Conservation (phyloP, 2,797 vertebrate genomes). For the Mormyrus hasselquistii region DNA sequence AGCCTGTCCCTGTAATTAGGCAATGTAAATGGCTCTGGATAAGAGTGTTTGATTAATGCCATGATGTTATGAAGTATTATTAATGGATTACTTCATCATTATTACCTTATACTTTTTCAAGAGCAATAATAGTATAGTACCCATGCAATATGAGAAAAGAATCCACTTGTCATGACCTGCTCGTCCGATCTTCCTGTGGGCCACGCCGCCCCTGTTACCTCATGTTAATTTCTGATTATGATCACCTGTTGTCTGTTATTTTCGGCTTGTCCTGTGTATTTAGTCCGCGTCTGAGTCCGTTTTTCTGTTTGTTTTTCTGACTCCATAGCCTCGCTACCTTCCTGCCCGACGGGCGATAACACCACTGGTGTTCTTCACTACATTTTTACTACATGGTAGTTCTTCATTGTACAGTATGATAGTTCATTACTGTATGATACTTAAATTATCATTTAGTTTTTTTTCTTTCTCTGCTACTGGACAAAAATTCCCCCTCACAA, state of each 20-base stretch:
- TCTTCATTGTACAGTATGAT: not conserved
- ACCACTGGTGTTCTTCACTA: not conserved
- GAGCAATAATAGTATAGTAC: not conserved
- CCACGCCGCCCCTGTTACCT: too few relatives aligned
- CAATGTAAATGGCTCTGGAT: too few relatives aligned
- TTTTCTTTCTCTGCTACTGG: not conserved
- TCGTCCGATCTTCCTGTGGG: too few relatives aligned
- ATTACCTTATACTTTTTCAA: not conserved
- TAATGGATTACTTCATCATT: not conserved
- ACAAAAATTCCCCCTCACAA: not conserved
- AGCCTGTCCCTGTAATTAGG: too few relatives aligned
- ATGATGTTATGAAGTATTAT: not conserved
- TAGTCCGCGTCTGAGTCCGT: too few relatives aligned
- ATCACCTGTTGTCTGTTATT: too few relatives aligned
- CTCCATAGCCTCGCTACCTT: too few relatives aligned
- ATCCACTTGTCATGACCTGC: not conserved
- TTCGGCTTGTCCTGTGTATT: too few relatives aligned
- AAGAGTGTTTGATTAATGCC: too few relatives aligned
- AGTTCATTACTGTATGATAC: not conserved
- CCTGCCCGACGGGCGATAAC: too few relatives aligned
- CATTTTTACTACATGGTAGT: not conserved
- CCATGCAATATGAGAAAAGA: not conserved
- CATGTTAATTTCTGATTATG: too few relatives aligned
- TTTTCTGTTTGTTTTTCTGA: too few relatives aligned
- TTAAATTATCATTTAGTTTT: not conserved